Evolutionary conservation across 1,140 invertebrate species (phyloP), one percentile per base, ranked within the genome.

Genomic region (Lucilia sericata): DNA sequence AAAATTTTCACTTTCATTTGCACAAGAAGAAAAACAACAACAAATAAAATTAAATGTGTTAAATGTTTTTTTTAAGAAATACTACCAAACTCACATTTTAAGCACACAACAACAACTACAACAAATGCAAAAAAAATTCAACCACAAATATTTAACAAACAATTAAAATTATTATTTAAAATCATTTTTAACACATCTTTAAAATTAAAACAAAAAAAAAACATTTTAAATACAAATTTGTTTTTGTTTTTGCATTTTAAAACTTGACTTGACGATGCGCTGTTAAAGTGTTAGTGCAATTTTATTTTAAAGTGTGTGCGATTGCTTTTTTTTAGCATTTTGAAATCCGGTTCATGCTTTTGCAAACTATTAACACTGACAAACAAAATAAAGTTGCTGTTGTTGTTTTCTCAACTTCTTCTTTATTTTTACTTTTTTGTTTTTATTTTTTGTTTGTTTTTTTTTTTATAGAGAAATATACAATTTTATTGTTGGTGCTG

Each of bases 321-420:
- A 30, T 30, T 30, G 25, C 25, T 30, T 30, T 30, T 30, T n/a
- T 60, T 60, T 60, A 70, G 65, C 19, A 80, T 80, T 80, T 80
- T 80, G 76, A 80, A 80, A 80, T 80, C 76, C 76, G 76, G 76
- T 80, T 80, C 76, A 80, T 49, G 47, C 76, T 49, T 49, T 49
- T 49, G 42, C 75, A 49, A 78, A 80, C 76, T 49, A 49, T 21
- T 80, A 80, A 80, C 42, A 49, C 42, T 80, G 76, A 49, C 47
- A 47, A 42, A 80, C 42, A 51, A 19, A n/a, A 49, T 78, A 21
- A 80, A 21, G 9, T 12, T 80, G 76, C 49, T 80, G 42, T 80
- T 75, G 51, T 74, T 74, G 25, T 74, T 74, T 25, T 19, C 25
- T 30, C 70, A 14, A 9, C 60, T 8, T 76, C 5, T 76, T 76